Conservation (phyloP, 2,113 vertebrate species). For the Rhinopomastus cyanomelas region DNA sequence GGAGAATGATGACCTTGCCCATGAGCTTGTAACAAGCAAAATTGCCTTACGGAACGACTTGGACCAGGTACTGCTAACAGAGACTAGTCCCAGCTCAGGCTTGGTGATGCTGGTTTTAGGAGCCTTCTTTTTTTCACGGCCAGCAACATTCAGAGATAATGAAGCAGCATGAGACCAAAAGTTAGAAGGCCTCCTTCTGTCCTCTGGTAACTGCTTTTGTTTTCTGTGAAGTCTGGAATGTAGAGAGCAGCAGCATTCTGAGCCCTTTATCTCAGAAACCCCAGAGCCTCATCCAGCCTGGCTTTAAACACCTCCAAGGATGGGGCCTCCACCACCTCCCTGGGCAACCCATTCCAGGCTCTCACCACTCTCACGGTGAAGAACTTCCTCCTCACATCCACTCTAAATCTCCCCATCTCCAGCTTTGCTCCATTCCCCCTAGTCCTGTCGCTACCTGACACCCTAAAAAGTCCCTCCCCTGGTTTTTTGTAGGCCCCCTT, state of each 20-base stretch:
- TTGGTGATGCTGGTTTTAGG: not conserved
- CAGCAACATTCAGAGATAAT: not conserved
- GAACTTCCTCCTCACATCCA: too few species aligned
- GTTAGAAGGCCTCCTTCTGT: not conserved
- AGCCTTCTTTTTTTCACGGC: not conserved
- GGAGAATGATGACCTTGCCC: constrained; percentile 97
- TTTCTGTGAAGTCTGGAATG: not conserved
- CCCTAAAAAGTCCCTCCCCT: too few species aligned
- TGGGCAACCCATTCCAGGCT: too few species aligned
- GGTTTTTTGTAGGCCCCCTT: too few species aligned
- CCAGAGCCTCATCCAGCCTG: too few species aligned
- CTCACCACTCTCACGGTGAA: too few species aligned
- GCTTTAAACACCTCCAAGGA: too few species aligned
- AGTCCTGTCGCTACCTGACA: too few species aligned
- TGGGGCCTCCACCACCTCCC: too few species aligned
- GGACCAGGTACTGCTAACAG: constrained; percentile 85
- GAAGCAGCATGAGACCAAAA: not conserved
- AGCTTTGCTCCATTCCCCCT: too few species aligned
- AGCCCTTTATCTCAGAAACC: not conserved
- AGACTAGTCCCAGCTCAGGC: not conserved
- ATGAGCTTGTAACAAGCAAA: constrained; percentile 98
- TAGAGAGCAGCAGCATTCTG: not conserved
- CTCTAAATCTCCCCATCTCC: too few species aligned
- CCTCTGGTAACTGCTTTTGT: not conserved
- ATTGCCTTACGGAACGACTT: constrained; percentile 95